A percentile compares a stretch with the other conserved stretches of the same genome.
phyloP scores from a whole-genome alignment of 64 coral and sea anemone genomes.

The Actinia equina region DNA sequence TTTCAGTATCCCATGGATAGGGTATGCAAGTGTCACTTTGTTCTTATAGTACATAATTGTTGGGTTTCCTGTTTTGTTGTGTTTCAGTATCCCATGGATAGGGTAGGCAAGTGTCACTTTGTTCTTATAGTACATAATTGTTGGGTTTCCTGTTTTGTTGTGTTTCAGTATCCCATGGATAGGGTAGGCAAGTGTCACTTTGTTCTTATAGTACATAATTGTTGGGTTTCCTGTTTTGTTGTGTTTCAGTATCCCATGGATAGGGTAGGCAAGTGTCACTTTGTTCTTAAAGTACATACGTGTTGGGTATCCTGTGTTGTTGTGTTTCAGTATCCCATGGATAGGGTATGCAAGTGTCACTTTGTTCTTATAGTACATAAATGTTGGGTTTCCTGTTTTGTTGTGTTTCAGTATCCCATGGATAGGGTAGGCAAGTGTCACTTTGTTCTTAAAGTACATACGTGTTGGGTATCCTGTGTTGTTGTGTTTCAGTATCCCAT shows the following conservation, averaged over 20 bases:
- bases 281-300: conserved; percentile 37
- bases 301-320: background rate
- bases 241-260: conserved; percentile 78
- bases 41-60: conserved; percentile 27
- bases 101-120: conserved; percentile 76
- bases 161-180: conserved; percentile 80
- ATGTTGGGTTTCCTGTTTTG: background rate
- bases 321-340: conserved; percentile 75
- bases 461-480: background rate
- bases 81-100: conserved; percentile 80
- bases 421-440: conserved; percentile 61
- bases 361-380: background rate
- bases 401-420: conserved; percentile 69
- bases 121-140: conserved; percentile 22
- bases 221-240: background rate
- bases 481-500: conserved; percentile 65
- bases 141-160: background rate
- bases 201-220: conserved; percentile 27
- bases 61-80: background rate
- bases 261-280: conserved; percentile 71
- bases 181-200: conserved; percentile 79
- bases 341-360: background rate
- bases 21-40: conserved; percentile 72
- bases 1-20: conserved; percentile 84
- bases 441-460: background rate